phyloP scores from a whole-genome alignment of 2,888 invertebrate species.

The Caenorhabditis macrosperma region DNA sequence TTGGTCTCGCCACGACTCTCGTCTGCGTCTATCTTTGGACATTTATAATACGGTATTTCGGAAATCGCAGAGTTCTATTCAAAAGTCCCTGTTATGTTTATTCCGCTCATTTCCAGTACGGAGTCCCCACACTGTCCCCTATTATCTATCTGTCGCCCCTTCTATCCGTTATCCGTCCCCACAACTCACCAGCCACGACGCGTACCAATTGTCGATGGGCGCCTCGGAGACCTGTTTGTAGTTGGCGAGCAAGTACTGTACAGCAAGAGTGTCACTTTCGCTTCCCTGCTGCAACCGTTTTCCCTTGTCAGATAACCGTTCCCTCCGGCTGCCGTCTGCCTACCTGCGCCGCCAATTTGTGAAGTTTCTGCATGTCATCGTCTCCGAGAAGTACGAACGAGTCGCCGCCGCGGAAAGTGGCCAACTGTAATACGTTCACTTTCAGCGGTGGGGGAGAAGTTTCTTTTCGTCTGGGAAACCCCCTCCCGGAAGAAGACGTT shows the following conservation, averaged over 20 bases:
- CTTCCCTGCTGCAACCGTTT: slow-evolving; percentile 50
- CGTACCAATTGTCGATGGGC: slow-evolving; percentile 69
- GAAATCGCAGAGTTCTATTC: too few species aligned
- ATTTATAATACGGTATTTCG: too few species aligned
- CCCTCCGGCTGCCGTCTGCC: not conserved
- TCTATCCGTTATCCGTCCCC: not conserved
- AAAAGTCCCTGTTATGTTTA: too few species aligned
- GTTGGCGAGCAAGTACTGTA: slow-evolving; percentile 74
- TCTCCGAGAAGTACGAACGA: slow-evolving; percentile 75
- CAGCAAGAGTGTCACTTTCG: slow-evolving; percentile 69
- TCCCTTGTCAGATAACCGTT: not conserved
- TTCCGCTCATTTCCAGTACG: too few species aligned
- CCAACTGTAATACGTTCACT: slow-evolving; percentile 68
- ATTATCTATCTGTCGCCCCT: too few species aligned
- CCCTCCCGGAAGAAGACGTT: not conserved
- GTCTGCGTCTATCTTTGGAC: too few species aligned
- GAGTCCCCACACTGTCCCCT: too few species aligned
- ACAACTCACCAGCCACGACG: slow-evolving; percentile 70
- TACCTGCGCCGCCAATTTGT: slow-evolving; percentile 72
- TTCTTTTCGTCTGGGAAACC: not conserved
- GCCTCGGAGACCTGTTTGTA: slow-evolving; percentile 73
- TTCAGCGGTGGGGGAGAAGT: slow-evolving; percentile 10
- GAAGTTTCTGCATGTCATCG: slow-evolving; percentile 76
- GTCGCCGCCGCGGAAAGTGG: slow-evolving; percentile 76
- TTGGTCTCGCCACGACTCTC: too few species aligned